phyloP scores from a whole-genome alignment of 2,797 vertebrate genomes.

The Alauda arvensis region DNA sequence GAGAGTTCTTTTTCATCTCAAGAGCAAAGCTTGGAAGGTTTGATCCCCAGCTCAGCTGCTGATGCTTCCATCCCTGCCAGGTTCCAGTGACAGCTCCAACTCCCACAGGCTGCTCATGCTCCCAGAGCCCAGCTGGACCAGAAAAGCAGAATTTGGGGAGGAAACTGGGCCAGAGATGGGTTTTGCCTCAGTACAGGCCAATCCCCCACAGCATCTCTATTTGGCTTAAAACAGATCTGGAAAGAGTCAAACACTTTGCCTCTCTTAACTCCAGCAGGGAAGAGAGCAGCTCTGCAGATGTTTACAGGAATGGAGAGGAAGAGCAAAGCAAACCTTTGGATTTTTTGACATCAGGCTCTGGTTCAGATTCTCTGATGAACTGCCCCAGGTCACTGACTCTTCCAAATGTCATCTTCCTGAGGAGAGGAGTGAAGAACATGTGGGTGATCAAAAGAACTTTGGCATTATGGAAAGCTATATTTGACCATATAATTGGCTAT shows the following conservation, averaged over 20 bases:
- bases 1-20: background rate
- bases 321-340: conserved; percentile 84
- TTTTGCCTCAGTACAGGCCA: background rate
- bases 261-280: background rate
- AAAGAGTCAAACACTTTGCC: background rate
- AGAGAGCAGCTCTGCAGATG: background rate
- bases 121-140: conserved; percentile 10
- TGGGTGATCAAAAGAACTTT: background rate
- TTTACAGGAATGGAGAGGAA: background rate
- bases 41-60: conserved; percentile 39
- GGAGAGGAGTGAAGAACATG: background rate
- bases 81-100: background rate
- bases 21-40: conserved; percentile 8
- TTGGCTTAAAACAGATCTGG: background rate
- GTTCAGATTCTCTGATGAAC: conserved; percentile 97
- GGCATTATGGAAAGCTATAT: background rate
- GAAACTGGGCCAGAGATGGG: background rate
- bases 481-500: background rate
- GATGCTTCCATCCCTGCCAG: background rate
- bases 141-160: background rate
- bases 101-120: conserved; percentile 26
- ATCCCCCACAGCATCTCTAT: background rate
- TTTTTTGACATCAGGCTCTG: conserved; percentile 97
- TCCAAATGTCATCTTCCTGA: conserved; percentile 96
- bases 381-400: conserved; percentile 96